phyloP scores from a whole-genome alignment of 2,888 invertebrate genomes.

The Hylaea fasciaria region DNA sequence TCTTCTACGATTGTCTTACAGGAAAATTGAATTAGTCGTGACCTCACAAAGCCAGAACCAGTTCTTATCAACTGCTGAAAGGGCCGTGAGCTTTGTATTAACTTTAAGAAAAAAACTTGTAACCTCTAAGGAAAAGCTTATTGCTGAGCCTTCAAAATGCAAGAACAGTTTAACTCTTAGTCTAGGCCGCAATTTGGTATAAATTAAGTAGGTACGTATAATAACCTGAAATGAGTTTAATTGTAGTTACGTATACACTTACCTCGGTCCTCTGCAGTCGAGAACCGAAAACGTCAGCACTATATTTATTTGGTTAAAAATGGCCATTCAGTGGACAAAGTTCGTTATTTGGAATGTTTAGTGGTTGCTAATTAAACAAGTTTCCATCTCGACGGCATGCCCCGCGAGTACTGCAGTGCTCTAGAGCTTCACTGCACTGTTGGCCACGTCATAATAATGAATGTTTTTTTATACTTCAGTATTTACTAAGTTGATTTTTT shows the following conservation, averaged over 20 bases:
- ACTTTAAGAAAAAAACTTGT: too few species aligned
- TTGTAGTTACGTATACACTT: conserved; percentile 28
- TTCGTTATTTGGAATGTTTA: conserved; percentile 58
- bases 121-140: too few species aligned
- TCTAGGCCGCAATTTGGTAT: too few species aligned
- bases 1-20: too few species aligned
- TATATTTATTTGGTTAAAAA: conserved; percentile 51
- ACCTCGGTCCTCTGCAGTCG: conserved; percentile 10
- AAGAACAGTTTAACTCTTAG: too few species aligned
- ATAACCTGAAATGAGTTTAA: conserved; percentile 1
- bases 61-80: too few species aligned
- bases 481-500: neutral
- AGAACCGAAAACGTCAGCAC: conserved; percentile 48
- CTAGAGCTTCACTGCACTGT: conserved; percentile 38
- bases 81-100: too few species aligned
- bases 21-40: too few species aligned
- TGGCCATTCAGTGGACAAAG: conserved; percentile 50
- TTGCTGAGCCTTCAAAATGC: too few species aligned
- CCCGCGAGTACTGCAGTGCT: conserved; percentile 59
- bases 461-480: conserved; percentile 3
- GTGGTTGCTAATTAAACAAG: conserved; percentile 75
- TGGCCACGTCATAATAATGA: conserved; percentile 34
- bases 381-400: conserved; percentile 61
- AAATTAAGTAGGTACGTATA: neutral
- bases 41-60: too few species aligned